Percentiles rank a stretch among this genome's conserved stretches.
Conservation (phyloP, 2,113 vertebrate genomes). For the Genyomyrus donnyi region DNA sequence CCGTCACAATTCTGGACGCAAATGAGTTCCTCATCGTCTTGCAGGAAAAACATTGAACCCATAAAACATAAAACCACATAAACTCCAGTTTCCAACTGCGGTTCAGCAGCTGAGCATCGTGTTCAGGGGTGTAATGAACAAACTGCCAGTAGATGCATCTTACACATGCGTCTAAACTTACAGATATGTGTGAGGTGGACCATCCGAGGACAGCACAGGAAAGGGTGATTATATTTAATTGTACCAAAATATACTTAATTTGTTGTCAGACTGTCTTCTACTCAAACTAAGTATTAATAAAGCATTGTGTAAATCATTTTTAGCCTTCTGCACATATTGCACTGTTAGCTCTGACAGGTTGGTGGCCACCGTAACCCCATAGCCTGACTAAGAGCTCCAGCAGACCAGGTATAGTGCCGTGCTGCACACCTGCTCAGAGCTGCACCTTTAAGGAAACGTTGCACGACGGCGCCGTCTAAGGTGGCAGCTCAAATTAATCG, state of each 20-base stretch:
- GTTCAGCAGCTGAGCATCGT: background rate
- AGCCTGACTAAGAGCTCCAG: conserved; percentile 24
- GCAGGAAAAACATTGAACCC: background rate
- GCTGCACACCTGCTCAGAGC: background rate
- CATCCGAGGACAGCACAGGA: background rate
- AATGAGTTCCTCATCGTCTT: background rate
- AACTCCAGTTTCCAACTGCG: background rate
- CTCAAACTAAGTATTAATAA: background rate
- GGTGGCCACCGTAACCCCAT: background rate
- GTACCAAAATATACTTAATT: background rate
- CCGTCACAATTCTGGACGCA: background rate
- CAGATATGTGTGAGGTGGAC: background rate
- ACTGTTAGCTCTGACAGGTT: background rate
- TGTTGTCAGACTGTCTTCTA: background rate
- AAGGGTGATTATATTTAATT: background rate
- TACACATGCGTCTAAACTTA: background rate
- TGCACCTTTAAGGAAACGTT: background rate
- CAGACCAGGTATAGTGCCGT: background rate
- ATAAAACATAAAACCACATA: background rate
- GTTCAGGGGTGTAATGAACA: background rate
- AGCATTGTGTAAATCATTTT: background rate
- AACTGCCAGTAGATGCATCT: background rate
- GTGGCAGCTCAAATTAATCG: background rate
- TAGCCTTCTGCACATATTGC: background rate
- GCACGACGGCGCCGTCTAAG: too few species aligned